phyloP scores from a whole-genome alignment of 2,797 vertebrate genomes.

The Distichodus sexfasciatus region DNA sequence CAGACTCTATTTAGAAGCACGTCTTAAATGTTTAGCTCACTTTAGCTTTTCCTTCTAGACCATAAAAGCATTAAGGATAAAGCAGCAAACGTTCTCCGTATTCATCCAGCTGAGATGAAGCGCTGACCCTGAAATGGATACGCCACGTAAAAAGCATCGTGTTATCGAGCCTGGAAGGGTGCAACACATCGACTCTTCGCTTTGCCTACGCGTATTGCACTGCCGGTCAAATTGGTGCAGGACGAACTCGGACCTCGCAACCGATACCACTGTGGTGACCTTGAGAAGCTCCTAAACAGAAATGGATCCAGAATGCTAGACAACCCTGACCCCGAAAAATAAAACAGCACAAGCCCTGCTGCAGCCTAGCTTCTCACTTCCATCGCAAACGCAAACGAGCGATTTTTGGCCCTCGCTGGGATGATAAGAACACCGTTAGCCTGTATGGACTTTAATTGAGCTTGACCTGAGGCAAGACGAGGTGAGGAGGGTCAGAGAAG shows the following conservation, averaged over 20 bases:
- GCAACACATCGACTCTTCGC: not conserved
- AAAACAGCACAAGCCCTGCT: slow-evolving; percentile 31
- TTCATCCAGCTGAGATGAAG: not conserved
- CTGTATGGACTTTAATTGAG: slow-evolving; percentile 75
- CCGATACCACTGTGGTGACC: slow-evolving; percentile 10
- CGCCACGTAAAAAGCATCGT: not conserved
- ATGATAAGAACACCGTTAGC: slow-evolving; percentile 73
- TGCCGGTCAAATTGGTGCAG: too few relatives aligned
- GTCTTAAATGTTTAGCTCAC: not conserved
- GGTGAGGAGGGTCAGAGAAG: not conserved
- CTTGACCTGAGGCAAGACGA: slow-evolving; percentile 58
- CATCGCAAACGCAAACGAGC: too few relatives aligned
- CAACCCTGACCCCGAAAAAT: slow-evolving; percentile 19
- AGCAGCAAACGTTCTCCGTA: not conserved
- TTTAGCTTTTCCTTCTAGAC: not conserved
- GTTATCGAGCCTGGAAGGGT: not conserved
- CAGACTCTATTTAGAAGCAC: not conserved
- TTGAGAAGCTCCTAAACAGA: not conserved
- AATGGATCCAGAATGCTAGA: not conserved
- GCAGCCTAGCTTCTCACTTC: too few relatives aligned
- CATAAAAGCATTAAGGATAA: too few relatives aligned
- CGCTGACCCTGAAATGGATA: not conserved
- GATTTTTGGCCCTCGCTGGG: slow-evolving; percentile 61
- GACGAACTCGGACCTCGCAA: too few relatives aligned
- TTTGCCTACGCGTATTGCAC: not conserved